phyloP scores from a whole-genome alignment of 2,797 vertebrate species.

The Champsocephalus gunnari region DNA sequence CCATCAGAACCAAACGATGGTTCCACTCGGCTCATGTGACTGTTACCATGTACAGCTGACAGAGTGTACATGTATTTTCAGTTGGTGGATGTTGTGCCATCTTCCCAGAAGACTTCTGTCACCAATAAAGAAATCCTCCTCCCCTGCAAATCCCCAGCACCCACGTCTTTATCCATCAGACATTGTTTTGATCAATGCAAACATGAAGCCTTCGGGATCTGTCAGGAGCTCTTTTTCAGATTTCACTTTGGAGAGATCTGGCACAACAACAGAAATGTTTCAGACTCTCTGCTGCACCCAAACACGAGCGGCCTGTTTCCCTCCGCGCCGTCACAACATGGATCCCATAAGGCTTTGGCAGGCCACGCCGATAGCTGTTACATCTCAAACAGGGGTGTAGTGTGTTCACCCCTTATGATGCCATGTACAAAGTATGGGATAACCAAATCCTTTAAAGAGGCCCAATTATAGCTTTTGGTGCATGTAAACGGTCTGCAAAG shows the following conservation, averaged over 20 bases:
- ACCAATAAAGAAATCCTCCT: slow-evolving; percentile 44
- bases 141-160: slow-evolving; percentile 29
- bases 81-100: slow-evolving; percentile 31
- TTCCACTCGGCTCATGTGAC: slow-evolving; percentile 4
- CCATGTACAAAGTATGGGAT: not conserved
- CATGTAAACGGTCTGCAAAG: too few relatives aligned
- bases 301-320: slow-evolving; percentile 61
- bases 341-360: slow-evolving; percentile 60
- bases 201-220: slow-evolving; percentile 49
- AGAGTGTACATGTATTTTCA: slow-evolving; percentile 5
- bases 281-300: slow-evolving; percentile 43
- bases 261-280: slow-evolving; percentile 57
- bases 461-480: too few relatives aligned
- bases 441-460: too few relatives aligned
- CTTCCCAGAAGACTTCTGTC: slow-evolving; percentile 49
- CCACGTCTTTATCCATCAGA: slow-evolving; percentile 56
- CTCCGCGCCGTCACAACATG: slow-evolving; percentile 56
- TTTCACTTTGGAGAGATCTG: slow-evolving; percentile 63
- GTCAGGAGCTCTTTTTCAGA: slow-evolving; percentile 60
- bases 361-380: slow-evolving; percentile 51
- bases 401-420: not conserved
- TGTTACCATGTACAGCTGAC: not conserved
- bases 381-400: not conserved
- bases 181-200: slow-evolving; percentile 59
- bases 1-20: not conserved